Percentiles rank a stretch among this genome's conserved stretches.
These are phyloP conservation scores for Drosophila affinis DNA, from an alignment of 2,888 invertebrate genomes.

Conservation along the genomic window DNA sequence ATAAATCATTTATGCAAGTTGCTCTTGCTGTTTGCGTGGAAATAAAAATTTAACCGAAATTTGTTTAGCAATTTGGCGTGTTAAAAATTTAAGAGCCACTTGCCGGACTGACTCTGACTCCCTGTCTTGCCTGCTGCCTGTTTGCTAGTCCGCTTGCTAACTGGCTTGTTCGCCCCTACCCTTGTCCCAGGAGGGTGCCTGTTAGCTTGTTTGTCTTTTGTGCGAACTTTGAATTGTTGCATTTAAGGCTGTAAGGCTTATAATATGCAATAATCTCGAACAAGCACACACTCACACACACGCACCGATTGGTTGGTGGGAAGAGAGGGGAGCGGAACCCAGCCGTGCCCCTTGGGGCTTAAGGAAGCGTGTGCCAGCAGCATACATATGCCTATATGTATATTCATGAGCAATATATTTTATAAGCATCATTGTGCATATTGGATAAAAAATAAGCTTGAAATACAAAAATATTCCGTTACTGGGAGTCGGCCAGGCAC, in stretches of 20 bases:
- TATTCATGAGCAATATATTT: constrained; percentile 75
- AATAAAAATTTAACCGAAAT: constrained; percentile 65
- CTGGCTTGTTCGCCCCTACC: neutral
- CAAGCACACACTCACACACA: constrained; percentile 30
- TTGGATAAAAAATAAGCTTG: constrained; percentile 78
- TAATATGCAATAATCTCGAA: constrained; percentile 76
- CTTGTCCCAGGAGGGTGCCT: neutral
- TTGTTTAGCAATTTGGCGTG: constrained; percentile 72
- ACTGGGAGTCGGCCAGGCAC: constrained; percentile 25
- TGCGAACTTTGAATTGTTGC: constrained; percentile 48
- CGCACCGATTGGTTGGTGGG: neutral
- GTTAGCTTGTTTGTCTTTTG: constrained; percentile 36
- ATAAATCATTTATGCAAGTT: constrained; percentile 79
- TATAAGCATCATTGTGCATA: constrained; percentile 78
- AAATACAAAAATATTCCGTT: constrained; percentile 73
- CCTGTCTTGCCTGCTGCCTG: constrained; percentile 6
- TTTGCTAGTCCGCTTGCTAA: neutral
- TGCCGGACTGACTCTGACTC: constrained; percentile 5
- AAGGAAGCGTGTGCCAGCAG: constrained; percentile 21
- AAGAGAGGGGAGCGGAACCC: neutral
- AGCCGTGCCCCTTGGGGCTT: constrained; percentile 1
- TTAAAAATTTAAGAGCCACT: constrained; percentile 68
- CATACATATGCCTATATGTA: constrained; percentile 56
- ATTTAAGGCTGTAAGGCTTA: constrained; percentile 60
- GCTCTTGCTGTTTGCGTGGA: constrained; percentile 61